phyloP scores from a whole-genome alignment of 53 echinoderm and acorn worm species.

The Paelopatides confundens region DNA sequence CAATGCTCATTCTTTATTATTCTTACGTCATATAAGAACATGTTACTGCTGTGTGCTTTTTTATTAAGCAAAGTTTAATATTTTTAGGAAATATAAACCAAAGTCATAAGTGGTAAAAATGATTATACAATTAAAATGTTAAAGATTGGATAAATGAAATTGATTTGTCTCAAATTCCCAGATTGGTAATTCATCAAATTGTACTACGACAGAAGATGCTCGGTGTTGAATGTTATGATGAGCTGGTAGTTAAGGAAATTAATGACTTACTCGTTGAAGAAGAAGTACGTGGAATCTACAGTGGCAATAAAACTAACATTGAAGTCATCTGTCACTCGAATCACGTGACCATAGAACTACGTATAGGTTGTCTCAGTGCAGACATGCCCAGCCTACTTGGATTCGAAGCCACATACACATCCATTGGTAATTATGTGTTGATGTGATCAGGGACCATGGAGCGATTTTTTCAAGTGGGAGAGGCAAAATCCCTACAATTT shows the following conservation, averaged over 20 bases:
- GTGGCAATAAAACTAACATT: constrained; percentile 47
- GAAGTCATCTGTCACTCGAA: constrained; percentile 70
- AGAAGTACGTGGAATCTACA: constrained; percentile 58
- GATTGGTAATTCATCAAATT: constrained; percentile 51
- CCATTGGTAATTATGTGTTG: constrained; percentile 63
- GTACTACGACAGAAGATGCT: constrained; percentile 11
- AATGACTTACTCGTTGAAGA: neutral
- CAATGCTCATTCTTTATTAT: no score
- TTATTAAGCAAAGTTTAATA: no score
- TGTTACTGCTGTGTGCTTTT: no score
- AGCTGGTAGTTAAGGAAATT: constrained; percentile 51
- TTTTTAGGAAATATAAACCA: no score
- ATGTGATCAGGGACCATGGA: neutral
- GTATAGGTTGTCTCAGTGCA: constrained; percentile 68
- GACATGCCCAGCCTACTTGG: constrained; percentile 72
- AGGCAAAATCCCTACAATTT: no score
- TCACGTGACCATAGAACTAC: constrained; percentile 59
- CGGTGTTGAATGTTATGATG: constrained; percentile 49
- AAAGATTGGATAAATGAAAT: no score
- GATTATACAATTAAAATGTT: no score
- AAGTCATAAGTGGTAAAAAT: no score
- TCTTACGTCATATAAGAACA: no score
- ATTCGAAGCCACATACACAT: constrained; percentile 68
- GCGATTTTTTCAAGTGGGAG: no score
- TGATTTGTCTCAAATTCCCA: no score